Evolutionary conservation across 1,140 invertebrate genomes (phyloP).

Genomic region (Rhagoletis zephyria): DNA sequence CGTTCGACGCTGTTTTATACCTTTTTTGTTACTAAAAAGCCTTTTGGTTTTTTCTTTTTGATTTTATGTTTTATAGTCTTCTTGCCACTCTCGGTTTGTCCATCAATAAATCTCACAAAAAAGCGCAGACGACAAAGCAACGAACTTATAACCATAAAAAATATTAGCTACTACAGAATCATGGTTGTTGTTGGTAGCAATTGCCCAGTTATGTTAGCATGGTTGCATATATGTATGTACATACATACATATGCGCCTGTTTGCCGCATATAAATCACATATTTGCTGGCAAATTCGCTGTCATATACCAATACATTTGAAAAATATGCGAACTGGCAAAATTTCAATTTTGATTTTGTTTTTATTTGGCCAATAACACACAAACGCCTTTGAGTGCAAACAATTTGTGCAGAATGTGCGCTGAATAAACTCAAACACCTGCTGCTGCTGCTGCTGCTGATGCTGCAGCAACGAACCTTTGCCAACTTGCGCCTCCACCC

Average conservation of each 20-base stretch:
- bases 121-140: conserved; percentile 18
- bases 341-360: conserved; percentile 12
- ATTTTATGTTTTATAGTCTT: background rate
- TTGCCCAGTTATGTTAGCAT: background rate
- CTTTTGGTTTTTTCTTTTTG: background rate
- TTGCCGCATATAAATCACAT: conserved; percentile 38
- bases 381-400: conserved; percentile 39
- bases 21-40: background rate
- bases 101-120: conserved; percentile 43
- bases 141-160: conserved; percentile 35
- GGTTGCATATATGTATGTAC: background rate
- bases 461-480: background rate
- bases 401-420: conserved; percentile 9
- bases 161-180: background rate
- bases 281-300: conserved; percentile 11
- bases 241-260: no score
- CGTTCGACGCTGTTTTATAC: background rate
- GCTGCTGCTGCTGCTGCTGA: background rate
- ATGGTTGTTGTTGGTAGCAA: background rate
- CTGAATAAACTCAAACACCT: conserved; percentile 45
- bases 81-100: background rate
- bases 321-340: conserved; percentile 2
- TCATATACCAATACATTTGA: conserved; percentile 10
- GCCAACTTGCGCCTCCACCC: background rate
- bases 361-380: background rate